Percentiles rank a stretch among this genome's conserved stretches.
Conservation (phyloP, 1,140 invertebrate genomes). For the Rhyacophila brunnea region DNA sequence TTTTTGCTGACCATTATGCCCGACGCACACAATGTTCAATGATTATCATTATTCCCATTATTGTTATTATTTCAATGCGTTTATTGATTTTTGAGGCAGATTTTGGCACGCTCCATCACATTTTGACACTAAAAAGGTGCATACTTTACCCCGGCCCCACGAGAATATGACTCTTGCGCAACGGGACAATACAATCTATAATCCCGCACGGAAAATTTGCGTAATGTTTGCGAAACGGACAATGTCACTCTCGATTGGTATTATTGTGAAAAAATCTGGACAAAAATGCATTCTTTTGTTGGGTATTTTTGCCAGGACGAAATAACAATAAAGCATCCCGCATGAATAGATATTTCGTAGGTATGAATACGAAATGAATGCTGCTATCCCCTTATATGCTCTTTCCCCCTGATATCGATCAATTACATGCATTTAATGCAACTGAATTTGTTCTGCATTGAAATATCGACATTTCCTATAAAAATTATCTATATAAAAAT, state of each 20-base stretch:
- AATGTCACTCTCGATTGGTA: conserved; percentile 17
- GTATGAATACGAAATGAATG: conserved; percentile 13
- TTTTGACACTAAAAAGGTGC: conserved; percentile 23
- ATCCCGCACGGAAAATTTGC: background rate
- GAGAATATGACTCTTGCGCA: background rate
- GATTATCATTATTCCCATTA: conserved; percentile 14
- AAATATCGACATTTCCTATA: too few species aligned
- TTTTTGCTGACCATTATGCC: conserved; percentile 26
- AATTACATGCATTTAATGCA: conserved; percentile 11
- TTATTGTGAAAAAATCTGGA: conserved; percentile 26
- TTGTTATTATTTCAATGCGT: conserved; percentile 19
- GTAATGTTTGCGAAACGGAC: conserved; percentile 1
- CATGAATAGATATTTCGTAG: conserved; percentile 17
- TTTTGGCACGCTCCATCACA: conserved; percentile 19
- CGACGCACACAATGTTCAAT: conserved; percentile 13
- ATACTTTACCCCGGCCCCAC: background rate
- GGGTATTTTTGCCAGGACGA: conserved; percentile 10
- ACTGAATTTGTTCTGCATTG: too few species aligned
- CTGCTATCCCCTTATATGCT: conserved; percentile 6
- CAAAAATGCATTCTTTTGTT: conserved; percentile 24
- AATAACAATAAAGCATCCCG: background rate
- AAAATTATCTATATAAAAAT: too few species aligned
- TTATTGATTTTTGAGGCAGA: conserved; percentile 13
- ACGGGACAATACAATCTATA: background rate
- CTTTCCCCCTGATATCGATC: conserved; percentile 13